Conservation (phyloP, 2,797 vertebrate genomes). For the Hoplostethus atlanticus region DNA sequence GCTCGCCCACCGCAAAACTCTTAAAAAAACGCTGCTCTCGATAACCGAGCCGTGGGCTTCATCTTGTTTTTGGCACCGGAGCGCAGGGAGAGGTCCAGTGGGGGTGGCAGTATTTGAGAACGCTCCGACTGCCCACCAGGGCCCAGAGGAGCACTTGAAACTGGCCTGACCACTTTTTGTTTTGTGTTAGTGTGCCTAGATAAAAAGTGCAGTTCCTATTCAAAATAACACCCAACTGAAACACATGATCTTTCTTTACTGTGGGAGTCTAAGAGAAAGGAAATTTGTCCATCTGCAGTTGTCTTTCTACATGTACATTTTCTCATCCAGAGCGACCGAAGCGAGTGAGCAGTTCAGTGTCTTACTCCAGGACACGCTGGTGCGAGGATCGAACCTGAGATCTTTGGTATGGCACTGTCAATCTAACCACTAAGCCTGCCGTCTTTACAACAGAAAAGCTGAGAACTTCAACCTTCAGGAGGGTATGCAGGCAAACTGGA, state of each 20-base stretch:
- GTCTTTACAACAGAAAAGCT: constrained; percentile 7
- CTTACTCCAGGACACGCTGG: too few relatives aligned
- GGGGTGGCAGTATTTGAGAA: constrained; percentile 18
- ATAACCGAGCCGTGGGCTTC: constrained; percentile 38
- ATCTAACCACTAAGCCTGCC: not conserved
- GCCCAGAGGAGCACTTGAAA: not conserved
- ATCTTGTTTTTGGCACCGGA: constrained; percentile 44
- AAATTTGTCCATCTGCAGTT: too few relatives aligned
- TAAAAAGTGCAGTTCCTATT: not conserved
- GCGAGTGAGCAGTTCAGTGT: too few relatives aligned
- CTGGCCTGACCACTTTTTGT: not conserved
- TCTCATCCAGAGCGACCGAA: too few relatives aligned
- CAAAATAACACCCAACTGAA: not conserved
- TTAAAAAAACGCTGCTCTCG: constrained; percentile 31
- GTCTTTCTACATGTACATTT: not conserved
- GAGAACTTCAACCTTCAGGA: not conserved
- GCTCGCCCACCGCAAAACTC: constrained; percentile 50
- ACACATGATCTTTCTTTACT: not conserved
- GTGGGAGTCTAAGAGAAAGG: not conserved
- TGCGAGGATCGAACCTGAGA: too few relatives aligned
- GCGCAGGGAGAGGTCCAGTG: constrained; percentile 33
- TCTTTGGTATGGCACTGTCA: too few relatives aligned
- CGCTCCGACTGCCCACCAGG: constrained; percentile 1
- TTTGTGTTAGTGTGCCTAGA: too few relatives aligned
- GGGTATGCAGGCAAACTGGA: too few relatives aligned